Evolutionary conservation across 2,888 invertebrate species (phyloP), one percentile per base, ranked within the genome.

Genomic region (Pomacea canaliculata): DNA sequence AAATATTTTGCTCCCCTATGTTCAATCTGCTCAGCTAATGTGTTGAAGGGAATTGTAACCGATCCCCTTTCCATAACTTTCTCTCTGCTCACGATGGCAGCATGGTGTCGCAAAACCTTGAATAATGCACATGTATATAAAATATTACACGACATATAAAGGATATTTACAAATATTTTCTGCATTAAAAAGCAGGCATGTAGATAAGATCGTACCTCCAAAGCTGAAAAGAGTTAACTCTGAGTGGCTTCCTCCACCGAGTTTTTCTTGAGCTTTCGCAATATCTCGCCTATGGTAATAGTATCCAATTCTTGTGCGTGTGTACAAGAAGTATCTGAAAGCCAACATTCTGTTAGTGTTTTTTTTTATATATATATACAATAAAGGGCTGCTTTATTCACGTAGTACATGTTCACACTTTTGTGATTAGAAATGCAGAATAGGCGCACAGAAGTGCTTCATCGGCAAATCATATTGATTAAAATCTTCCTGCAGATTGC

Each of bases 261-360:
- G 81, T 74, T 90, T 88, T 60, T 84, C 82, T 56, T 82, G 82
- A 9, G 88, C 88, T 79, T 86, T 88, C 7, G 82, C 84, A 37
- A 89, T 80, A 65, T 89, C 88, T 68, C 85, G 81, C 48, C 83
- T 83, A 77, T 88, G 88, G 77, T 88, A 88, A 71, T 84, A 83
- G 67, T 87, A 83, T 12, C 90, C 90, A 71, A 90, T 79, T 19
- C 86, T 73, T 49, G 90, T 90, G 72, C 86, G 81, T 48, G 89
- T 83, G 77, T 90, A 90, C 19, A 90, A 80, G 75, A 83, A 88
- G 78, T 89, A 90, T 76, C 90, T 89, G 82, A 27, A 83, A 84
- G 16, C 51, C 12, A 56, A 56, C 16, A 56, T 4, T 16, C 16
- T 37, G 37, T 37, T 37, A 37, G 37, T 37, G 5, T 3, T 37